Evolutionary conservation across 2,113 vertebrate species (phyloP).

Genomic region (Chelonoidis abingdonii): DNA sequence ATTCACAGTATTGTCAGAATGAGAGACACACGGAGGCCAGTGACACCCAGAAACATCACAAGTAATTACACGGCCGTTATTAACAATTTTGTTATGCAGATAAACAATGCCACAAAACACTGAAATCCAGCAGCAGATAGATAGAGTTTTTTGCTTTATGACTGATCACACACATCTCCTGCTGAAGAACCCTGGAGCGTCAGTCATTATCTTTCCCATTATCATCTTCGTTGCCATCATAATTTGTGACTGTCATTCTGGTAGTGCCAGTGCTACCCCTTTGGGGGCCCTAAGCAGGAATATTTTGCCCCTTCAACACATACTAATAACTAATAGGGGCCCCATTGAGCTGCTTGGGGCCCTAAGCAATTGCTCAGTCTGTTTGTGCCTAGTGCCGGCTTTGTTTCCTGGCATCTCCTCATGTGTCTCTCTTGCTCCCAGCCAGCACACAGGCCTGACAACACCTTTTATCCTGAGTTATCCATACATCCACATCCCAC

Average conservation of each 20-base stretch:
- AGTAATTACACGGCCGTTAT: neutral
- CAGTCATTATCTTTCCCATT: neutral
- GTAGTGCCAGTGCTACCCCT: neutral
- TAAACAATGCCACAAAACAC: neutral
- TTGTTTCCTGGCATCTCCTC: neutral
- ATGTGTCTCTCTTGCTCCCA: no score
- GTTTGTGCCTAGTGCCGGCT: no score
- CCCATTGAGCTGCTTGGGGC: no score
- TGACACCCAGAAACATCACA: neutral
- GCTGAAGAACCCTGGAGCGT: neutral
- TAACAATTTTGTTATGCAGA: neutral
- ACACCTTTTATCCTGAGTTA: neutral
- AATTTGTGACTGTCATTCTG: neutral
- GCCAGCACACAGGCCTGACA: neutral
- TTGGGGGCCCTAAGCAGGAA: no score
- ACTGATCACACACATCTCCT: neutral
- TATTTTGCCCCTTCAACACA: no score
- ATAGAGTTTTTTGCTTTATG: neutral
- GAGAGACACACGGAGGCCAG: neutral
- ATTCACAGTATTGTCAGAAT: neutral
- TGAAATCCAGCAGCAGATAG: neutral
- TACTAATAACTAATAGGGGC: no score
- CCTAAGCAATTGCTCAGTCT: no score
- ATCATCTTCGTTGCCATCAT: neutral
- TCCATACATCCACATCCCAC: neutral